Percentiles rank a stretch among this genome's conserved stretches.
Conservation (phyloP, 2,888 invertebrate genomes). For the Caenorhabditis imperialis region DNA sequence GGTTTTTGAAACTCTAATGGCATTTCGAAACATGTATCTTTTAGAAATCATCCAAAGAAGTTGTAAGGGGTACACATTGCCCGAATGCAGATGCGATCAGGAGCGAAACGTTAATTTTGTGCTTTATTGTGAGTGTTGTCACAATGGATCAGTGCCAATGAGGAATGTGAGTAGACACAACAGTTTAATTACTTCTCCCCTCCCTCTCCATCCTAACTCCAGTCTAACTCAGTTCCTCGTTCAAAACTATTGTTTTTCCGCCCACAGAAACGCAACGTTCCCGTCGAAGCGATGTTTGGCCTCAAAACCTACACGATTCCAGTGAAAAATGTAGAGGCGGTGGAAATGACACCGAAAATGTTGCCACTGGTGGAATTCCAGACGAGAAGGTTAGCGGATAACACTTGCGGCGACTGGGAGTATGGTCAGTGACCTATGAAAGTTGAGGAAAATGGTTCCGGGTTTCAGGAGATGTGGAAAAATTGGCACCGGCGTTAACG, state of each 20-base stretch:
- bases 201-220: too few relatives aligned
- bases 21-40: background rate
- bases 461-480: slow-evolving; percentile 2
- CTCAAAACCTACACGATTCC: slow-evolving; percentile 23
- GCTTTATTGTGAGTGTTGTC: slow-evolving; percentile 24
- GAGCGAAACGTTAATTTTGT: slow-evolving; percentile 28
- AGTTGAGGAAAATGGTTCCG: background rate
- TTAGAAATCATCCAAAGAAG: slow-evolving; percentile 25
- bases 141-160: background rate
- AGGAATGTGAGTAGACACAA: background rate
- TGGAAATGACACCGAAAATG: background rate
- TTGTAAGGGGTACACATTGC: slow-evolving; percentile 13
- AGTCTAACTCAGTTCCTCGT: too few relatives aligned
- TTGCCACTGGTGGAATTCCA: background rate
- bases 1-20: slow-evolving; percentile 1
- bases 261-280: slow-evolving; percentile 28
- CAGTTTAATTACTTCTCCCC: too few relatives aligned
- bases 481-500: background rate
- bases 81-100: slow-evolving; percentile 26
- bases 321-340: background rate
- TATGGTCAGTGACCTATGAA: slow-evolving; percentile 8
- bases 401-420: slow-evolving; percentile 11
- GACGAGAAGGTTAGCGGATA: background rate
- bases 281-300: slow-evolving; percentile 40
- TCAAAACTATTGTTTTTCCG: background rate